phyloP scores from a whole-genome alignment of 1,140 invertebrate genomes.

The Cecropterus lyciades region DNA sequence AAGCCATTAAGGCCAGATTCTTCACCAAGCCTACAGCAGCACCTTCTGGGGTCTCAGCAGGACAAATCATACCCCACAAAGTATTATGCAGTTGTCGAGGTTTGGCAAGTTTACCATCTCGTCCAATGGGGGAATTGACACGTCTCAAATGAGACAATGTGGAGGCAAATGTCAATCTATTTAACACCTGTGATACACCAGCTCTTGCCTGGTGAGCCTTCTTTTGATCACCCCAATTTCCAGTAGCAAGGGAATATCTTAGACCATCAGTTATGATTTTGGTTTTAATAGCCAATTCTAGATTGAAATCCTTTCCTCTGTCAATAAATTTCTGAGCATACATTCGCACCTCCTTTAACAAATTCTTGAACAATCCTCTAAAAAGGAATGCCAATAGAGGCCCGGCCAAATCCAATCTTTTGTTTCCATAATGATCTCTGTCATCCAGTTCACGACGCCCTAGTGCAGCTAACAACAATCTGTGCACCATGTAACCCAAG shows the following conservation, averaged over 20 bases:
- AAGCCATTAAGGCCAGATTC: constrained; percentile 99
- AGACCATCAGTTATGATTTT: constrained; percentile 99
- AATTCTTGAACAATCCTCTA: constrained; percentile 95
- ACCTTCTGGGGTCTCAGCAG: constrained; percentile 99
- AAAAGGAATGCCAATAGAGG: constrained; percentile 98
- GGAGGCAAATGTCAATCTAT: constrained; percentile 98
- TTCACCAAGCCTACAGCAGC: constrained; percentile 97
- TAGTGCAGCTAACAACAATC: constrained; percentile 96
- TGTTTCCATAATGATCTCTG: constrained; percentile 99
- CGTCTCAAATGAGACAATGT: constrained; percentile 98
- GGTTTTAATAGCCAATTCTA: constrained; percentile 98
- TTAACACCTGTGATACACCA: constrained; percentile 95
- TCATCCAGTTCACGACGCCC: constrained; percentile 98
- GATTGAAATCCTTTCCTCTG: constrained; percentile 98
- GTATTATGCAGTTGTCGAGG: constrained; percentile 99
- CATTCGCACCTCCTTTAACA: constrained; percentile 98
- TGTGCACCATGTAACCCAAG: constrained; percentile 99
- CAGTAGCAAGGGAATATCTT: constrained; percentile 98
- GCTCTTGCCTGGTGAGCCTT: constrained; percentile 99
- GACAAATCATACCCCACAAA: constrained; percentile 99
- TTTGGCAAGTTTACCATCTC: constrained; percentile 99
- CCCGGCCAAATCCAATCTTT: constrained; percentile 98
- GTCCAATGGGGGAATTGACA: constrained; percentile 98
- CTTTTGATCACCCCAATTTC: constrained; percentile 99
- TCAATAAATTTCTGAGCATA: constrained; percentile 99